Percentiles rank a stretch among this genome's conserved stretches.
Evolutionary conservation across 2,797 vertebrate genomes (phyloP).

Genomic region (Oreochromis mossambicus): DNA sequence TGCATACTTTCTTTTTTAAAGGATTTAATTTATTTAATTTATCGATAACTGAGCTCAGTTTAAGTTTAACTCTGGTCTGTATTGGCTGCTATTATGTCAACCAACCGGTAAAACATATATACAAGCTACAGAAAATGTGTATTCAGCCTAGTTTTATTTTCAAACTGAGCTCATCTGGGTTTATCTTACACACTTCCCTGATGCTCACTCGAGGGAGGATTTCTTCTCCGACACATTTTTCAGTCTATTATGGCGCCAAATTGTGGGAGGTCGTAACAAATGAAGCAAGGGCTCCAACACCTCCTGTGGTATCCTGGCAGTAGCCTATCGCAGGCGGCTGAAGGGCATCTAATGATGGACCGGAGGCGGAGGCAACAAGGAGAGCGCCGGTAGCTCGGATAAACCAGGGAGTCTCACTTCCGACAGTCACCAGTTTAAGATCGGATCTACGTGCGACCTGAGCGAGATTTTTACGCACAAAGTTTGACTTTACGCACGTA

Average conservation of each 20-base stretch:
- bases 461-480: constrained; percentile 22
- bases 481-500: constrained; percentile 21
- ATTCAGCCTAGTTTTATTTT: not conserved
- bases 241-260: constrained; percentile 29
- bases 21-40: not conserved
- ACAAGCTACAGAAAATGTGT: not conserved
- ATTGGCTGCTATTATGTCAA: not conserved
- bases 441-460: constrained; percentile 6
- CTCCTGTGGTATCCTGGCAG: constrained; percentile 62
- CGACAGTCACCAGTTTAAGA: constrained; percentile 14
- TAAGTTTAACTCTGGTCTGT: not conserved
- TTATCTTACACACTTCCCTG: not conserved
- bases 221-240: constrained; percentile 21
- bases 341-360: constrained; percentile 54
- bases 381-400: constrained; percentile 55
- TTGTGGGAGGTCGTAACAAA: constrained; percentile 63
- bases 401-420: constrained; percentile 52
- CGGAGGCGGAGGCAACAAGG: constrained; percentile 65
- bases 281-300: constrained; percentile 47
- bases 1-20: not conserved
- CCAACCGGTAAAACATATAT: not conserved
- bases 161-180: not conserved
- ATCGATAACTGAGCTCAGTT: not conserved
- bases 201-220: not conserved
- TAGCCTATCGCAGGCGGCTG: constrained; percentile 65